Evolutionary conservation across 2,797 vertebrate genomes (phyloP).

Genomic region (Catharus ustulatus): DNA sequence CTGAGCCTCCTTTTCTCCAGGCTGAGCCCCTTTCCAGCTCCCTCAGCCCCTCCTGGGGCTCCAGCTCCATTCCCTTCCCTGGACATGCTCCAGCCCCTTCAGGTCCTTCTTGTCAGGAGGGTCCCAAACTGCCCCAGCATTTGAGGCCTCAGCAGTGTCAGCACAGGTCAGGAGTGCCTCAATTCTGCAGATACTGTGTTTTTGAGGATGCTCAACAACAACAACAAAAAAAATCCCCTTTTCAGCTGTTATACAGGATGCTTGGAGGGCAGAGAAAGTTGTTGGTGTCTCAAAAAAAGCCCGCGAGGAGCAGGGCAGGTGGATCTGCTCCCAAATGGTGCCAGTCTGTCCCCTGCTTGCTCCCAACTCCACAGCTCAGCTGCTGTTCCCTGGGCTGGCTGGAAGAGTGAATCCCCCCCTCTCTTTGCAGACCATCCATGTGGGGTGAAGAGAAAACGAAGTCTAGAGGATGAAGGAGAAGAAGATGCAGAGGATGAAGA

Average conservation of each 20-base stretch:
- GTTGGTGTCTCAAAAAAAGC: neutral
- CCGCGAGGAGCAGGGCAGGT: neutral
- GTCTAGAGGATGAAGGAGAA: constrained; percentile 61
- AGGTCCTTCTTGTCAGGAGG: rapidly evolving
- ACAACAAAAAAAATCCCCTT: rapidly evolving
- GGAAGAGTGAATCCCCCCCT: neutral
- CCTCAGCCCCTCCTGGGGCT: rapidly evolving
- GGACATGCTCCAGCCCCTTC: rapidly evolving
- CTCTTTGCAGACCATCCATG: constrained; percentile 44
- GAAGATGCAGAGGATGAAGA: constrained; percentile 65
- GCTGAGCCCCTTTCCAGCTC: neutral
- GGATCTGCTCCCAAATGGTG: neutral
- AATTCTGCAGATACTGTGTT: neutral
- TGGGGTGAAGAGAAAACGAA: constrained; percentile 68
- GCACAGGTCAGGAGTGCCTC: neutral
- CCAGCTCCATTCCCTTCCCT: rapidly evolving
- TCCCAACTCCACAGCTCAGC: neutral
- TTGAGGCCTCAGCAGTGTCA: neutral
- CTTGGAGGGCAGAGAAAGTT: neutral
- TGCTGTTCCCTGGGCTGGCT: neutral
- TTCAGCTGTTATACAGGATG: neutral
- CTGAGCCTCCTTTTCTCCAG: neutral
- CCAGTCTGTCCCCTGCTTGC: neutral
- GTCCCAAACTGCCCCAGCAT: rapidly evolving
- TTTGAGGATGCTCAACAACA: neutral